Base-by-base conservation (phyloP, 2,888 invertebrate genomes). In the Salpingus planirostris region DNA sequence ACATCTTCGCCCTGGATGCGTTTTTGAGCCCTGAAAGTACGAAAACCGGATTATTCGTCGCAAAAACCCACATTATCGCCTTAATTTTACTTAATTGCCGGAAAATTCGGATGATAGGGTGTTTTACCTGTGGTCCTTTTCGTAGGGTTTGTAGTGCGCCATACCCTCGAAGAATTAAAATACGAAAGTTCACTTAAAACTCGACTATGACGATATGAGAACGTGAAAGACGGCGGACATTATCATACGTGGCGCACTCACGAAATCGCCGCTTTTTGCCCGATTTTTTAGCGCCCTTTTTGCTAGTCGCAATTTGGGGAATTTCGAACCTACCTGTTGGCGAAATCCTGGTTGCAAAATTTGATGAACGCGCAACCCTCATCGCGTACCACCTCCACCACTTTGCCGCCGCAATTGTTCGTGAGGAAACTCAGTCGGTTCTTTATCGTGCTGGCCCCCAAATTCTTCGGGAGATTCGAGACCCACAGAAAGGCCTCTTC, bases 1-100 rank as follows among this genome's bases (percentile, higher is more conserved):
- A 88, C 84, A 67, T 82, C 78, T 60, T 85, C 84, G 37, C 85
- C 85, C 54, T 87, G 80, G 77, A 89, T 83, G 55, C 88, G 79
- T 61, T 83, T 84, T 55, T 80, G 71, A 43, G 87, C 88, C 66
- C 88, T 87, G 57, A 4, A 28, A 32, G 7, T 36, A 21, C 12
- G 3, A 24, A n/a, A n/a, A n/a, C n/a, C n/a, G n/a, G n/a, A n/a
- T n/a, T n/a, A n/a, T 15, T 7, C 22, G 23, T 23, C 23, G 24
- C 24, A 2, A 7, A 11, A 29, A 40, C 24, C 3, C 11, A 7
- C 18, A 15, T 15, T 18, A 18, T 2, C 11, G 13, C 13, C 15
- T 15, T 24, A 23, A 8, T n/a, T 23, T 31, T 24, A 12, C 18
- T n/a, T n/a, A n/a, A n/a, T n/a, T n/a, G n/a, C n/a, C n/a, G n/a